These are phyloP conservation scores for Lissonota sp. DNA, from an alignment of 2,888 invertebrate genomes.

Conservation along the genomic window DNA sequence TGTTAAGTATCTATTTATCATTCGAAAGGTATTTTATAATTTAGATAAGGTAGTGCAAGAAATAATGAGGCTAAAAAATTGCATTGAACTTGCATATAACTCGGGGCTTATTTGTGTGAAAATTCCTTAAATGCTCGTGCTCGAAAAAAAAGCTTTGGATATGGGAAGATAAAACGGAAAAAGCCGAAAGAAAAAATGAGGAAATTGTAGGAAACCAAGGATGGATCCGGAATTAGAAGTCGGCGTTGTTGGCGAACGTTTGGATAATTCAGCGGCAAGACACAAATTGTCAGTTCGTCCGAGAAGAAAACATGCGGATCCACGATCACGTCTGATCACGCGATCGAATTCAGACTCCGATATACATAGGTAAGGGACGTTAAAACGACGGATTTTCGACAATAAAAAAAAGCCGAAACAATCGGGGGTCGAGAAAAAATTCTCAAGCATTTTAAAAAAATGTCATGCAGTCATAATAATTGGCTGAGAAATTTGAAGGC, in stretches of 20 bases:
- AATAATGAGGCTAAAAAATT: not conserved
- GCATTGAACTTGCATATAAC: not conserved
- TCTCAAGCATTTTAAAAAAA: too few species aligned
- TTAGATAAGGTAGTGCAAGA: too few species aligned
- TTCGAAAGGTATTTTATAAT: too few species aligned
- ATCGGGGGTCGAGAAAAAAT: slow-evolving; percentile 22
- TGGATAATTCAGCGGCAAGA: slow-evolving; percentile 90
- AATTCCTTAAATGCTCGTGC: not conserved
- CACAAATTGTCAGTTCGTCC: slow-evolving; percentile 91
- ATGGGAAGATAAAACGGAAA: slow-evolving; percentile 21
- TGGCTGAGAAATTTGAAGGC: too few species aligned
- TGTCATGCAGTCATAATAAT: too few species aligned
- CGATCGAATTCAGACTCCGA: slow-evolving; percentile 75
- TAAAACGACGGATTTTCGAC: not conserved
- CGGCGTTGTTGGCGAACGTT: slow-evolving; percentile 85
- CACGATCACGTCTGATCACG: slow-evolving; percentile 80
- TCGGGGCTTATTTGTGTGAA: not conserved
- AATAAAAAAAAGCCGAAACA: slow-evolving; percentile 5
- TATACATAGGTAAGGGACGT: slow-evolving; percentile 73
- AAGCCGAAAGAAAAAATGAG: slow-evolving; percentile 35
- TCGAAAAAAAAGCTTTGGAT: slow-evolving; percentile 7
- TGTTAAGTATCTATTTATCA: not conserved
- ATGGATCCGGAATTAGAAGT: slow-evolving; percentile 88
- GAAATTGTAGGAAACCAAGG: slow-evolving; percentile 76
- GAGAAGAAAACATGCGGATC: slow-evolving; percentile 87